Percentiles rank a stretch among this genome's conserved stretches.
These are phyloP conservation scores for Leucosticte australis DNA, from an alignment of 2,113 vertebrate genomes.

Conservation along the genomic window DNA sequence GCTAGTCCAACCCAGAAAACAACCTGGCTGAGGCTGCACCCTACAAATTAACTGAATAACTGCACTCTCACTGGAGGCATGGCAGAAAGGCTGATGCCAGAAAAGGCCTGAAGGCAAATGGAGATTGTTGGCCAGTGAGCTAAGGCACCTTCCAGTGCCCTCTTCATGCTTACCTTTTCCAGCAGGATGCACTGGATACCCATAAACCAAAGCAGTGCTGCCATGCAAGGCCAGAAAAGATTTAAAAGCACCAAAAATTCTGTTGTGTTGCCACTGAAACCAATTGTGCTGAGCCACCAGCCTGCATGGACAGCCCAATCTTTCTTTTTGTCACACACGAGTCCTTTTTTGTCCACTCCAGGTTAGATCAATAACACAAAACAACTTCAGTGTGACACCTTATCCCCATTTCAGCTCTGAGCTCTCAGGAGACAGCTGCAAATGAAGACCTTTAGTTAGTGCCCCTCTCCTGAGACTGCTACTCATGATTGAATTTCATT, in stretches of 20 bases:
- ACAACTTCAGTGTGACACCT: not conserved
- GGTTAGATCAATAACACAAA: not conserved
- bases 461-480: not conserved
- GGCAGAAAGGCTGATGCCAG: not conserved
- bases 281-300: not conserved
- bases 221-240: not conserved
- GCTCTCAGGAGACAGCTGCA: not conserved
- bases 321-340: not conserved
- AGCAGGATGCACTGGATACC: not conserved
- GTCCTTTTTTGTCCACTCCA: not conserved
- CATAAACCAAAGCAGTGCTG: accelerated
- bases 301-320: not conserved
- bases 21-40: not conserved
- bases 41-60: accelerated
- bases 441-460: not conserved
- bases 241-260: not conserved
- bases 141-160: not conserved
- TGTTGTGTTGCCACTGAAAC: not conserved
- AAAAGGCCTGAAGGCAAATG: not conserved
- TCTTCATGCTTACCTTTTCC: not conserved
- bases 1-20: not conserved
- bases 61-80: not conserved
- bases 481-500: not conserved
- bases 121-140: not conserved
- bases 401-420: not conserved